Conservation (phyloP, 2,888 invertebrate genomes). For the Myopa tessellatipennis region DNA sequence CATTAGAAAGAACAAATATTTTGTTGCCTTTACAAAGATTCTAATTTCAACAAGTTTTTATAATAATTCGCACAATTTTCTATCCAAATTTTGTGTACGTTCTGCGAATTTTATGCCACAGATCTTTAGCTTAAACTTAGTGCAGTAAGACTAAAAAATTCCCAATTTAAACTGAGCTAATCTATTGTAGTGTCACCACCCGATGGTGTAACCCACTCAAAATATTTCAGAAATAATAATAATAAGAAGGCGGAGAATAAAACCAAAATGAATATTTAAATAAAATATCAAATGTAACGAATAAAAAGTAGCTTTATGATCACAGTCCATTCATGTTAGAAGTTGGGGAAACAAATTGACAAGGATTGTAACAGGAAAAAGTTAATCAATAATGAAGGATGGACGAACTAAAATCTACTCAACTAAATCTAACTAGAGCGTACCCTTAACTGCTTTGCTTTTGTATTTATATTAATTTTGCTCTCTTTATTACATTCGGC, state of each 20-base stretch:
- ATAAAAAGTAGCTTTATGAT: constrained; percentile 38
- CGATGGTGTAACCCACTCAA: neutral
- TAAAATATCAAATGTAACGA: constrained; percentile 5
- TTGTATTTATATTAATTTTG: constrained; percentile 12
- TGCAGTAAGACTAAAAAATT: neutral
- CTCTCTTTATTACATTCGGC: constrained; percentile 1
- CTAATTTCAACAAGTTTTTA: too few species aligned
- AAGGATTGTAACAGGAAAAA: constrained; percentile 5
- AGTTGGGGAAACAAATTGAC: constrained; percentile 18
- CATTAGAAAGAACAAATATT: too few species aligned
- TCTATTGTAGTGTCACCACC: constrained; percentile 15
- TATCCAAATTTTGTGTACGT: neutral
- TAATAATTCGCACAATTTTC: too few species aligned
- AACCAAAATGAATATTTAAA: neutral
- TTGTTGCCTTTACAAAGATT: too few species aligned
- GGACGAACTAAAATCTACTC: constrained; percentile 19
- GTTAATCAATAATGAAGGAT: constrained; percentile 18
- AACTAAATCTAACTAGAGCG: constrained; percentile 23
- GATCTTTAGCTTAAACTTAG: neutral
- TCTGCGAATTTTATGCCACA: neutral
- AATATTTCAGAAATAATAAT: constrained; percentile 10
- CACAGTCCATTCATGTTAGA: constrained; percentile 52
- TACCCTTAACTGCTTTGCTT: constrained; percentile 45
- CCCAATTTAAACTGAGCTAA: constrained; percentile 26
- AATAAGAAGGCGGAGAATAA: neutral